Conservation (phyloP, 1,140 invertebrate genomes). For the Chironomus striatipennis region DNA sequence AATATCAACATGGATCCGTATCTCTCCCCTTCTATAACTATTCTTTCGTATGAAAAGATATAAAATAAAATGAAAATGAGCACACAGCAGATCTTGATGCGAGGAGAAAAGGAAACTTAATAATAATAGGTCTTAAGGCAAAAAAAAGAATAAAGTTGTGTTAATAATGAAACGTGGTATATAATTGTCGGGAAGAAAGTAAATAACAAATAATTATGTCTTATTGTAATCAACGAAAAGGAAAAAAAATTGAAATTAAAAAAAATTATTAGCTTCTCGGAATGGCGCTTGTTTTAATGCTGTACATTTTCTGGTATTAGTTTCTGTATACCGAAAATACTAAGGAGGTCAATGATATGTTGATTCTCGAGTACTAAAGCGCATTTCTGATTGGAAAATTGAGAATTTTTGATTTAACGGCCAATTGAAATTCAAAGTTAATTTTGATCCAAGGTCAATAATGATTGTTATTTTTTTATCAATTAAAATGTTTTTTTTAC, state of each 20-base stretch:
- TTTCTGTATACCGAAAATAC: neutral
- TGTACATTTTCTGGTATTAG: conserved; percentile 1
- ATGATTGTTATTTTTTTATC: too few species aligned
- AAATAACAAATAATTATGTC: conserved; percentile 18
- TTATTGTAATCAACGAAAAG: conserved; percentile 22
- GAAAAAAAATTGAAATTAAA: neutral
- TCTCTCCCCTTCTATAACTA: neutral
- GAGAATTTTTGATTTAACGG: too few species aligned
- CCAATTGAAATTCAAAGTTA: too few species aligned
- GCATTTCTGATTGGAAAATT: too few species aligned
- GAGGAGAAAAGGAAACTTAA: conserved; percentile 12
- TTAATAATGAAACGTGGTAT: conserved; percentile 21
- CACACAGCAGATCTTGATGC: neutral
- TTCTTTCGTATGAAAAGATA: neutral
- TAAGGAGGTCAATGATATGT: neutral
- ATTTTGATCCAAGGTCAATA: too few species aligned
- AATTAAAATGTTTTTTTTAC: too few species aligned
- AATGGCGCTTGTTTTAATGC: neutral
- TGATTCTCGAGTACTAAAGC: too few species aligned
- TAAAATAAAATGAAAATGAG: too few species aligned
- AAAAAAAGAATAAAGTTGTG: neutral
- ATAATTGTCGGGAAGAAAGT: neutral
- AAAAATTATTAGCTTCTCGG: conserved; percentile 3
- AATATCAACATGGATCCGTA: neutral
- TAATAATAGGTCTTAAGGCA: conserved; percentile 6